Percentiles rank a stretch among this genome's conserved stretches.
Conservation (phyloP, 2,113 vertebrate genomes). For the Phycodurus eques region DNA sequence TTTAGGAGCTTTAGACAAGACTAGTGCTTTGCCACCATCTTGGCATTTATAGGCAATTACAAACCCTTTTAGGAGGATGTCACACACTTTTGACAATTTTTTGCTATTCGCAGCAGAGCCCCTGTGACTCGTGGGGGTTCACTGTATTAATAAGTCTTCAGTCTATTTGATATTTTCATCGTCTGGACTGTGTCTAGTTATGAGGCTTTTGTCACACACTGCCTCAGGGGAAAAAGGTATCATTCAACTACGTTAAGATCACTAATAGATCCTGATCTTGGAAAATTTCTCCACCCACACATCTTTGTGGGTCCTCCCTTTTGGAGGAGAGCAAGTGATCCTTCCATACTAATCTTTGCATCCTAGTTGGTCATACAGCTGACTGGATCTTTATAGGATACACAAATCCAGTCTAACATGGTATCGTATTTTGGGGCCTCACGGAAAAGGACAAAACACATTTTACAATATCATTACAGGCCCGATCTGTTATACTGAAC, state of each 20-base stretch:
- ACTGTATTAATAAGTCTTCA: not conserved
- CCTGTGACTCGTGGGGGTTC: not conserved
- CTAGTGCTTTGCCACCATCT: constrained; percentile 1
- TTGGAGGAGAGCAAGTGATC: constrained; percentile 37
- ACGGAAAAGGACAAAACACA: not conserved
- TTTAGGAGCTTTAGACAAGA: not conserved
- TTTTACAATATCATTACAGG: constrained; percentile 13
- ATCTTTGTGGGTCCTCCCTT: constrained; percentile 39
- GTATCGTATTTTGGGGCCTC: not conserved
- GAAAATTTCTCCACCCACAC: constrained; percentile 30
- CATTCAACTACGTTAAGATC: constrained; percentile 32
- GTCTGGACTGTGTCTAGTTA: constrained; percentile 46
- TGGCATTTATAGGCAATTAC: not conserved
- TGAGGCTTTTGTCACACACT: constrained; percentile 55
- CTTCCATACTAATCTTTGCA: constrained; percentile 38
- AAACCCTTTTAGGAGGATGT: not conserved
- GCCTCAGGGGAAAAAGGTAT: constrained; percentile 48
- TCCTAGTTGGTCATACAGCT: constrained; percentile 20
- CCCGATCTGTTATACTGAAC: not conserved
- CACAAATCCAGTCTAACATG: constrained; percentile 19
- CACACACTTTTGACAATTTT: no score
- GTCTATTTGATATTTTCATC: constrained; percentile 32
- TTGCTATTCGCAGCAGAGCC: not conserved
- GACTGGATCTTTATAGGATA: constrained; percentile 12
- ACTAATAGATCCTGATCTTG: constrained; percentile 24